Base-by-base conservation (phyloP, 2,113 vertebrate species). In the Rhynchomys soricoides region DNA sequence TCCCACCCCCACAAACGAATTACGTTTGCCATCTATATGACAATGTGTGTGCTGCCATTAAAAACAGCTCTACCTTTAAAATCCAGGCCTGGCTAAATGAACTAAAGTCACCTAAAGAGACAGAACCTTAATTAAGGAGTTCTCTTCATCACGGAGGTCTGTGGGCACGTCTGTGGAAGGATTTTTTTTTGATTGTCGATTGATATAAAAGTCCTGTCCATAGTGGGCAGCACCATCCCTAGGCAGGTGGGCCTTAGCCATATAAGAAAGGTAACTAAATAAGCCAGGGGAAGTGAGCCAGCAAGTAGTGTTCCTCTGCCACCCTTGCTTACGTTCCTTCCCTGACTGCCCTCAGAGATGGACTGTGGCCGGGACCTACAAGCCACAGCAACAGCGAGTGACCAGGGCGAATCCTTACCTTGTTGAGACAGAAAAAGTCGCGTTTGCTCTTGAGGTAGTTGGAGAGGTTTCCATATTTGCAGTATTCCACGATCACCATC, bases 401-500 rank as follows among this genome's bases (percentile, higher is more conserved):
- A 73, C 71, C n/a, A 24, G 78, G 55, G 9, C 7, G 94, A 40
- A 37, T 78, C 55, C 97, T 98, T 97, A 99, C 99, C 98, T 98
- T 99, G 89, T 97, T 98, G 70, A 98, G 97, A 83, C 99, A 98
- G 98, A 99, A 99, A 57, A 99, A 98, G 4, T 99, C 98, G 78
- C 99, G 98, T 97, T 99, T 99, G 98, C 98, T 99, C 98, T 99
- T 99, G 96, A 99, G 98, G 95, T 99, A 99, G 96, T 99, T 98
- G 86, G 99, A 99, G 52, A 99, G 98, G 97, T 99, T 99, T 82
- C 99, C 99, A 43, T 99, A 99, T 92, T 98, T 98, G 98, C 99
- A 99, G 96, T 99, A 99, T 97, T 99, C 99, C 17, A 99, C 99
- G 52, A 99, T 99, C 82, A 99, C 98, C 99, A 99, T 99, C 95